phyloP scores from a whole-genome alignment of 2,888 invertebrate species.

The Clistopyga incitator region DNA sequence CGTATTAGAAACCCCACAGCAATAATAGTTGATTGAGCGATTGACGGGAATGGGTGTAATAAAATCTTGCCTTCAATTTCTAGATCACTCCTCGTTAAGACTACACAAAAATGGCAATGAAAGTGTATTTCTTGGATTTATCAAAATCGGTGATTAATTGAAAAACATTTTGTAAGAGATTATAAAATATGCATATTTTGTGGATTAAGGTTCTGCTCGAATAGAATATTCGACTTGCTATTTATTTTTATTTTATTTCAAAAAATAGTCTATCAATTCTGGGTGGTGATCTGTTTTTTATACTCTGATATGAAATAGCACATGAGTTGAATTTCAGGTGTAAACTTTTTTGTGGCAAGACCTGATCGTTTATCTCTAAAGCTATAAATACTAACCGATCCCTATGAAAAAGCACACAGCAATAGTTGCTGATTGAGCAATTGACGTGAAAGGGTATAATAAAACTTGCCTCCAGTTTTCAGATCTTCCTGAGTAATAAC shows the following conservation, averaged over 20 bases:
- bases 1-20: conserved; percentile 14
- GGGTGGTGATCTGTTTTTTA: too few species aligned
- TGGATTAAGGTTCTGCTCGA: too few species aligned
- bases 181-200: too few species aligned
- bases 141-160: neutral
- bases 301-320: too few species aligned
- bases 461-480: neutral
- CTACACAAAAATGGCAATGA: neutral
- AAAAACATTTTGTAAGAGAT: neutral
- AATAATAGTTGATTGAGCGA: conserved; percentile 28
- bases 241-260: too few species aligned
- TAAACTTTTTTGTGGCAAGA: neutral
- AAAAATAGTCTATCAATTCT: too few species aligned
- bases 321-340: neutral
- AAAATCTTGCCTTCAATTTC: conserved; percentile 3
- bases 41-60: conserved; percentile 20
- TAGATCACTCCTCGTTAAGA: neutral
- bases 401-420: conserved; percentile 8
- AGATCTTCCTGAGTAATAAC: neutral
- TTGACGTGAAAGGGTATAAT: conserved; percentile 16
- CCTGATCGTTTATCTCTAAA: conserved; percentile 4
- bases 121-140: neutral
- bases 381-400: neutral
- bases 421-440: conserved; percentile 24
- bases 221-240: too few species aligned